Conservation (phyloP, 2,797 vertebrate genomes). For the Hippopotamyrus pictus region DNA sequence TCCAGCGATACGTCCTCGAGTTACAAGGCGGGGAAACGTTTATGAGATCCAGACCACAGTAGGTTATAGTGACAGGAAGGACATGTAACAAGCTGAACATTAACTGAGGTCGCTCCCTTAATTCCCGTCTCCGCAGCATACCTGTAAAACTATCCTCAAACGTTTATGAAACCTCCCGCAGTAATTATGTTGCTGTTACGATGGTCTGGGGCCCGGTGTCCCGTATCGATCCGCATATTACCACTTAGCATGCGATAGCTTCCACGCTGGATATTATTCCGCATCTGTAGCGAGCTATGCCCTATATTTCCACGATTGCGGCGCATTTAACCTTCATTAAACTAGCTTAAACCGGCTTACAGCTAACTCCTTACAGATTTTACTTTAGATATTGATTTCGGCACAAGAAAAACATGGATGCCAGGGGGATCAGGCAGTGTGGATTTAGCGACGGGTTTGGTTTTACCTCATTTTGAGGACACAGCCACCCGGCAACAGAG, state of each 20-base stretch:
- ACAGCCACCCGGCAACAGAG: not conserved
- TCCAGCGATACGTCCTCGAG: not conserved
- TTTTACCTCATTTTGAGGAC: not conserved
- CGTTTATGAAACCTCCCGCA: not conserved
- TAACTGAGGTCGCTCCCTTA: not conserved
- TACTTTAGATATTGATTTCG: conserved; percentile 12
- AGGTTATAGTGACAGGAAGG: conserved; percentile 4
- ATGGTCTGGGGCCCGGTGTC: not conserved
- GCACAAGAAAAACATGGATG: not conserved
- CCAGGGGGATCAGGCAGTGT: not conserved
- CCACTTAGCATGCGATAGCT: not conserved
- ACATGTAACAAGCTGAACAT: not conserved
- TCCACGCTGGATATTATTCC: not conserved
- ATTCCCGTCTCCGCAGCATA: not conserved
- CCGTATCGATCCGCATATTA: not conserved
- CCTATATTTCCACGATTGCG: conserved; percentile 2
- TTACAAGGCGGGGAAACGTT: not conserved
- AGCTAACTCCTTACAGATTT: conserved; percentile 10
- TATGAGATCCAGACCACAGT: not conserved
- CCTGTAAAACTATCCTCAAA: not conserved
- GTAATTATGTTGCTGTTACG: not conserved
- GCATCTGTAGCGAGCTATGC: not conserved
- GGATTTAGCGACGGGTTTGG: not conserved
- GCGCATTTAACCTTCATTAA: conserved; percentile 11
- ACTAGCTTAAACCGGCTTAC: not conserved